Evolutionary conservation across 2,797 vertebrate genomes (phyloP), one percentile per base, ranked within the genome.

Genomic region (Crenichthys baileyi): DNA sequence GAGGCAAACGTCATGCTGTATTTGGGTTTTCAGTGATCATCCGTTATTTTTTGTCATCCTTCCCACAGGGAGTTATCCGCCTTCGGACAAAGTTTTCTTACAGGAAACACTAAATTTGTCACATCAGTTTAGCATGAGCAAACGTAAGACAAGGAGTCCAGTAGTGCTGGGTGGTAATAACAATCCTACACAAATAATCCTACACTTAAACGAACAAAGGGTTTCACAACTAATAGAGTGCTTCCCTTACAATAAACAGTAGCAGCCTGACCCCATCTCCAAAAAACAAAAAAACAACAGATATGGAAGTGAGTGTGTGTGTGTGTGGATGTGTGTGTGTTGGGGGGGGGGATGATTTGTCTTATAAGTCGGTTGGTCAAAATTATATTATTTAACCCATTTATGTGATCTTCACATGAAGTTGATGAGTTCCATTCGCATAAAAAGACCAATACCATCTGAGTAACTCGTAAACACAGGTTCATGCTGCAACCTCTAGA

Each of bases 201-300:
- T 80, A 75, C 29, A 83, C 73, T 84, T 48, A 88, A 83, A 85
- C 87, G 86, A 85, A 92, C 76, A 68, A 81, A 78, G 87, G 79
- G 89, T 92, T 91, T 94, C 91, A 92, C 72, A 82, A 83, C 82
- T 82, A 89, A 91, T 91, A 84, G 56, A 85, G 90, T 44, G 58
- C 83, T 86, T 67, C 79, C 71, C 75, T 83, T 80, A 90, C 85
- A 89, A 87, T 78, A 87, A 90, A 90, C 84, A 88, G 68, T 53
- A 82, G 84, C 71, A 72, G 63, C 61, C 79, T 7, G 26, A 79
- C 50, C 73, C 68, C 75, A 73, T 74, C 78, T 75, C 70, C 46
- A 56, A 83, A 85, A 39, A 20, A 39, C 2, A 8, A 36, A 29
- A 84, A 79, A 50, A 15, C 75, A 73, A 76, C 48, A 71, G 70